These are phyloP conservation scores for Branchinecta sandiegonensis DNA, from an alignment of 2,888 invertebrate species.

Conservation along the genomic window DNA sequence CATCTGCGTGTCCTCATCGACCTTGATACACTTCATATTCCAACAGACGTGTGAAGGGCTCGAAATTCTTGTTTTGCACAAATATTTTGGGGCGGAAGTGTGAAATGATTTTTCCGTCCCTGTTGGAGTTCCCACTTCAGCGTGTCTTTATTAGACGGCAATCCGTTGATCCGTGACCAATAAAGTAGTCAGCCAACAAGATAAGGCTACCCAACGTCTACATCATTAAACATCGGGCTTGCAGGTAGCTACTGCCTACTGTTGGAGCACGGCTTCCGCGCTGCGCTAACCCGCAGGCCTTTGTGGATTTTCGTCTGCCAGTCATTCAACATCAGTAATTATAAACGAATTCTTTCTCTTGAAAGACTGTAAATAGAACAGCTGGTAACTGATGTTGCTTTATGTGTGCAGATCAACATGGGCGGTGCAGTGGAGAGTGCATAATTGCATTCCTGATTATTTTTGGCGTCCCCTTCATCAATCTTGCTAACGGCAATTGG, in stretches of 20 bases:
- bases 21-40: too few relatives aligned
- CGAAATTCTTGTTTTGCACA: too few relatives aligned
- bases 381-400: too few relatives aligned
- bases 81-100: too few relatives aligned
- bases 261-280: conserved; percentile 3
- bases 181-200: conserved; percentile 9
- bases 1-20: too few relatives aligned
- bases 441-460: too few relatives aligned
- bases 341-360: not conserved
- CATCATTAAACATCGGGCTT: conserved; percentile 4
- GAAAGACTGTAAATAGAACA: not conserved
- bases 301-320: conserved; percentile 2
- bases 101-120: not conserved
- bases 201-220: conserved; percentile 14
- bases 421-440: too few relatives aligned
- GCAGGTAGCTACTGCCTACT: conserved; percentile 12
- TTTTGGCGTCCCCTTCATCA: too few relatives aligned
- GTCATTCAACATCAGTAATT: conserved; percentile 12
- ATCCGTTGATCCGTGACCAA: conserved; percentile 9
- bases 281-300: conserved; percentile 12
- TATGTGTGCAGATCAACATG: too few relatives aligned
- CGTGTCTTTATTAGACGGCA: not conserved
- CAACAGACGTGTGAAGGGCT: too few relatives aligned
- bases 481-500: too few relatives aligned
- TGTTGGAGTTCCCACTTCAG: not conserved